Evolutionary conservation across 2,113 vertebrate genomes (phyloP).

Genomic region (Lethenteron camtschaticum): DNA sequence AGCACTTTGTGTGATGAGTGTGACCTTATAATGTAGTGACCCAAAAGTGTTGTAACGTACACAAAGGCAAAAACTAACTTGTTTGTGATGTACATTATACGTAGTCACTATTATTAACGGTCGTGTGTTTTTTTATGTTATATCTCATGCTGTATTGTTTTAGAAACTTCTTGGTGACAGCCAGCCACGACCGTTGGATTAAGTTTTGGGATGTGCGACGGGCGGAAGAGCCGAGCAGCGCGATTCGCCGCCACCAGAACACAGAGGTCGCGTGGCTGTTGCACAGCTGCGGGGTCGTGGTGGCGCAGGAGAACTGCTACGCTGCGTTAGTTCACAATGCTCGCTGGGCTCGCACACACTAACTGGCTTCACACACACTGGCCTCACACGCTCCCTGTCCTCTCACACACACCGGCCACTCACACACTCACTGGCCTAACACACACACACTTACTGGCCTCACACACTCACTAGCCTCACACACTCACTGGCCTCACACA

Average conservation of each 20-base stretch:
- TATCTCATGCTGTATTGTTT: conserved; percentile 5
- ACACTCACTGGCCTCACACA: neutral
- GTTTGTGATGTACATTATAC: too few species aligned
- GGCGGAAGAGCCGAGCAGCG: conserved; percentile 34
- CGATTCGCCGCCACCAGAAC: conserved; percentile 47
- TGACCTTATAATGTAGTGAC: too few species aligned
- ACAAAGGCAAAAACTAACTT: too few species aligned
- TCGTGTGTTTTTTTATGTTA: conserved; percentile 11
- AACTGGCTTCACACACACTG: neutral
- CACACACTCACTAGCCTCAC: neutral
- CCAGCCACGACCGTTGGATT: conserved; percentile 56
- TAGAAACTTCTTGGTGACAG: conserved; percentile 55
- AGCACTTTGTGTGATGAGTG: too few species aligned
- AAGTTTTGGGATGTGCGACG: conserved; percentile 74
- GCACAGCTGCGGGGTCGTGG: conserved; percentile 38
- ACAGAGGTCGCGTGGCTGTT: conserved; percentile 65
- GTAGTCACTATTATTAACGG: neutral
- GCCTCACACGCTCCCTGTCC: neutral
- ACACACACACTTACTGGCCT: neutral
- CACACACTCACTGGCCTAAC: neutral
- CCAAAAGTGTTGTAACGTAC: too few species aligned
- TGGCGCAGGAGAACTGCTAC: conserved; percentile 56
- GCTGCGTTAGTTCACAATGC: conserved; percentile 30
- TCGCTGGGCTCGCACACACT: neutral
- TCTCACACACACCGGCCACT: neutral